Percentiles rank a stretch among this genome's conserved stretches.
Evolutionary conservation across 92 coral and sea anemone species (phyloP).

Genomic region (Parazoanthus swiftii): DNA sequence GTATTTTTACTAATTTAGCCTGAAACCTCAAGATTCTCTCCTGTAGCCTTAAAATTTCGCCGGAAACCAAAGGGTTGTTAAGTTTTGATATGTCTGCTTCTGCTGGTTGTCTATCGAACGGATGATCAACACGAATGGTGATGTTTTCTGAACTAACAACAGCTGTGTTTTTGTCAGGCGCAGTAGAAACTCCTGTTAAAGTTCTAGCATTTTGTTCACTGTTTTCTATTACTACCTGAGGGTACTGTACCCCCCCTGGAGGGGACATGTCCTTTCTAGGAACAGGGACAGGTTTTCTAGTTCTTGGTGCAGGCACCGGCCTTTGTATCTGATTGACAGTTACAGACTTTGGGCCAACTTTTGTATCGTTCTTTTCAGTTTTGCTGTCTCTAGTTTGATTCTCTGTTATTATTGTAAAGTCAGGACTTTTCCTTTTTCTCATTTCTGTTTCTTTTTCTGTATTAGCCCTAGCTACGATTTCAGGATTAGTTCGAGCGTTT

Average conservation of each 20-base stretch:
- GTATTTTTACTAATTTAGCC: conserved; percentile 94
- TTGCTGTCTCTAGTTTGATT: conserved; percentile 11
- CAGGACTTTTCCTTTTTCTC: conserved; percentile 17
- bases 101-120: conserved; percentile 65
- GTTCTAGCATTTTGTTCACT: neutral
- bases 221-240: conserved; percentile 20
- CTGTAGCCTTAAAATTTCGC: conserved; percentile 89
- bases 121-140: conserved; percentile 79
- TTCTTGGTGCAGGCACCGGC: conserved; percentile 33
- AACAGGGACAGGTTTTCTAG: conserved; percentile 20
- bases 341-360: neutral
- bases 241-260: neutral
- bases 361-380: neutral
- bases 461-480: neutral
- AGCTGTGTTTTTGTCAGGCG: conserved; percentile 52
- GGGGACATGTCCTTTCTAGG: neutral
- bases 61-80: conserved; percentile 66
- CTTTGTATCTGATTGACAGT: conserved; percentile 4
- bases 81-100: conserved; percentile 44
- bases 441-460: conserved; percentile 2
- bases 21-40: conserved; percentile 95
- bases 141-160: conserved; percentile 49
- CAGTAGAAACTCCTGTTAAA: neutral
- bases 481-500: conserved; percentile 2
- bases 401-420: conserved; percentile 23